Evolutionary conservation across 1,140 invertebrate species (phyloP).

Genomic region (Hylaeus volcanicus): DNA sequence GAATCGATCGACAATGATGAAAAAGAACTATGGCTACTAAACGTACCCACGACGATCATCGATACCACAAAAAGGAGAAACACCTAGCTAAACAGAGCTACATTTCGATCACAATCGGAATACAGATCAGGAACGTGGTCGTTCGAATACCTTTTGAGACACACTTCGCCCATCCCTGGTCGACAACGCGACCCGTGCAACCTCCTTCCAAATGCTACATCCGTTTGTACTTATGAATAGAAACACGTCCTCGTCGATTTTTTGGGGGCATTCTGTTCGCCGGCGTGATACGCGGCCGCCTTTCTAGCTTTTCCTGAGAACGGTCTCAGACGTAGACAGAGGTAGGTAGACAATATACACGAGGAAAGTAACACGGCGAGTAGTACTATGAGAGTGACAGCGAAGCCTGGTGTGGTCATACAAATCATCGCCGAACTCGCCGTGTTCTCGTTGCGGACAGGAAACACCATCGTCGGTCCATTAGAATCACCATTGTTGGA

Average conservation of each 20-base stretch:
- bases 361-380: conserved; percentile 90
- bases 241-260: conserved; percentile 79
- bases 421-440: conserved; percentile 84
- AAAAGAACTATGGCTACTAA: too few species aligned
- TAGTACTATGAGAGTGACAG: conserved; percentile 90
- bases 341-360: conserved; percentile 90
- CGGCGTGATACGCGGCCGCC: conserved; percentile 77
- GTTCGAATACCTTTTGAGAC: too few species aligned
- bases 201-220: background rate
- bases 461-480: conserved; percentile 86
- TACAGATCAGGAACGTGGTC: too few species aligned
- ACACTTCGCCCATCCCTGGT: background rate
- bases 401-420: conserved; percentile 95
- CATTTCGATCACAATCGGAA: too few species aligned
- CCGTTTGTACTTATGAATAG: conserved; percentile 76
- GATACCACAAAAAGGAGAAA: too few species aligned
- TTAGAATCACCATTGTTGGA: conserved; percentile 78
- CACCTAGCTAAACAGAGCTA: too few species aligned
- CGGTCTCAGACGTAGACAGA: conserved; percentile 89
- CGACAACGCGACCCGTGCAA: background rate
- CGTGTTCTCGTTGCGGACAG: conserved; percentile 71
- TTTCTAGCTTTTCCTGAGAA: conserved; percentile 83
- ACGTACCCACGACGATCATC: too few species aligned
- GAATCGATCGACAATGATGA: too few species aligned
- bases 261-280: conserved; percentile 70